A percentile compares a stretch with the other conserved stretches of the same genome.
Conservation (phyloP, 1,140 invertebrate species). For the Daktulosphaira vitifoliae region DNA sequence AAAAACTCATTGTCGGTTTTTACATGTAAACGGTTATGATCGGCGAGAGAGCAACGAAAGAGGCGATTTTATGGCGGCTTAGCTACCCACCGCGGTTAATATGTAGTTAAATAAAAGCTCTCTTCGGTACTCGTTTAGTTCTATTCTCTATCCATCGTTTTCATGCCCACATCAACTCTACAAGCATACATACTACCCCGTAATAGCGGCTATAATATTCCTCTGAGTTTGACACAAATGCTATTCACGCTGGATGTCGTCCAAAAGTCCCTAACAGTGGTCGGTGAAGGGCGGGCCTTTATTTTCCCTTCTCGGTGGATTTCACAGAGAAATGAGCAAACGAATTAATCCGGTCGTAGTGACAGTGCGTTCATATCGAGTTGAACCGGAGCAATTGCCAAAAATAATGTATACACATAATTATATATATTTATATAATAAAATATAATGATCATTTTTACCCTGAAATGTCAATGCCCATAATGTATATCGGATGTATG, state of each 20-base stretch:
- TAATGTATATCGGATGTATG: no score
- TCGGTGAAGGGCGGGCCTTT: not conserved
- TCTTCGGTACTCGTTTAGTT: not conserved
- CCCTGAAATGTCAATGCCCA: no score
- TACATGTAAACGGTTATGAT: slow-evolving; percentile 26
- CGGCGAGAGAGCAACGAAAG: not conserved
- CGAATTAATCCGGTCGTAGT: slow-evolving; percentile 21
- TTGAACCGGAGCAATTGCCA: slow-evolving; percentile 25
- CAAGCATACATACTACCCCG: slow-evolving; percentile 13
- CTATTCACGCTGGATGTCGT: slow-evolving; percentile 30
- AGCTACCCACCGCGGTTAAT: slow-evolving; percentile 12
- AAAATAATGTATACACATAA: not conserved
- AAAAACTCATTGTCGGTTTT: slow-evolving; percentile 20
- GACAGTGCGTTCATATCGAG: slow-evolving; percentile 12
- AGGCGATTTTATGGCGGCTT: slow-evolving; percentile 15
- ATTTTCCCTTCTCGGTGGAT: no score
- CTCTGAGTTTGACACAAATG: slow-evolving; percentile 31
- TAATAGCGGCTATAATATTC: slow-evolving; percentile 31
- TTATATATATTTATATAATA: no score
- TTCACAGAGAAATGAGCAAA: slow-evolving; percentile 7
- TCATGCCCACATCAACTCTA: not conserved
- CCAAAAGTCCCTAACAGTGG: slow-evolving; percentile 11
- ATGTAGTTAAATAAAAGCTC: slow-evolving; percentile 28
- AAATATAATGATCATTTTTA: no score
- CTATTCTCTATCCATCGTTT: not conserved